A percentile compares a stretch with the other conserved stretches of the same genome.
Evolutionary conservation across 1,140 invertebrate species (phyloP).

Genomic region (Drosophila murphyi): DNA sequence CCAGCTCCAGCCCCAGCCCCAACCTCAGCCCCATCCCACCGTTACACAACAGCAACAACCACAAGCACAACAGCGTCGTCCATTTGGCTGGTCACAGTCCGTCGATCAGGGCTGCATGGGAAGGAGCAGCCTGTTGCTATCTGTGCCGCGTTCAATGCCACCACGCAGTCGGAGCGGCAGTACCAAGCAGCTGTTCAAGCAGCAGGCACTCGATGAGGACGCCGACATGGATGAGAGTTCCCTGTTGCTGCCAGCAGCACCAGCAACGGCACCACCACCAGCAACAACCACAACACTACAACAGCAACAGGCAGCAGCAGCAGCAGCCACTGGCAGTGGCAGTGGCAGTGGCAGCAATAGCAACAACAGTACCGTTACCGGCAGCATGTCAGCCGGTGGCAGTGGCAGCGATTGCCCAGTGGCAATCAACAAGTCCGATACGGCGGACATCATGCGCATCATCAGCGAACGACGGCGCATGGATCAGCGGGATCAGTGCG

Average conservation of each 20-base stretch:
- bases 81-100: slow-evolving; percentile 78
- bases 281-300: neutral
- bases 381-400: neutral
- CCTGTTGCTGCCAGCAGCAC: slow-evolving; percentile 63
- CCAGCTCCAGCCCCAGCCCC: neutral
- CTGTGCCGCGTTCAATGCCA: slow-evolving; percentile 81
- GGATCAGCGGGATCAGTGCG: slow-evolving; percentile 76
- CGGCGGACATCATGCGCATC: slow-evolving; percentile 81
- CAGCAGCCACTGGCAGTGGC: slow-evolving; percentile 20
- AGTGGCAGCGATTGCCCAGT: slow-evolving; percentile 19
- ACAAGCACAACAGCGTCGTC: slow-evolving; percentile 45
- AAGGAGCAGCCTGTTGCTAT: slow-evolving; percentile 69
- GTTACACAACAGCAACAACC: slow-evolving; percentile 4
- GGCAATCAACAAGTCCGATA: slow-evolving; percentile 70
- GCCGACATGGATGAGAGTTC: slow-evolving; percentile 81
- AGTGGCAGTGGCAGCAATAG: slow-evolving; percentile 7
- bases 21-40: slow-evolving; percentile 2
- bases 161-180: slow-evolving; percentile 83
- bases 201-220: slow-evolving; percentile 83
- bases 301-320: neutral
- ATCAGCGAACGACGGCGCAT: slow-evolving; percentile 82
- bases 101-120: slow-evolving; percentile 71
- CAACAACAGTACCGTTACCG: neutral
- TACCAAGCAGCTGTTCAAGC: slow-evolving; percentile 84
- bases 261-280: neutral